Conservation (phyloP, 2,888 invertebrate species). For the Atethmia centrago region DNA sequence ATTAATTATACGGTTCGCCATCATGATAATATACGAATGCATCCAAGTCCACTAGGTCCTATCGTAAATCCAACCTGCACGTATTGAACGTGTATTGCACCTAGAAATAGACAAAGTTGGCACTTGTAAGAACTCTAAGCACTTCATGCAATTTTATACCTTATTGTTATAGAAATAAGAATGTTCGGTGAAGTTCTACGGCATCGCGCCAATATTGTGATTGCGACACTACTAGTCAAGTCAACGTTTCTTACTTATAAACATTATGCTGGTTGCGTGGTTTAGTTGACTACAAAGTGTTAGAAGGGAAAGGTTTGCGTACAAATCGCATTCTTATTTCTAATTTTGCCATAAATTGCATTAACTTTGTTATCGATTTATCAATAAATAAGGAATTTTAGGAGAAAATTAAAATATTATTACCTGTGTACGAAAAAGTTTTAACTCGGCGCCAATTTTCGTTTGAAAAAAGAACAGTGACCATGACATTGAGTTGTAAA, state of each 20-base stretch:
- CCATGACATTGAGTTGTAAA: conserved; percentile 65
- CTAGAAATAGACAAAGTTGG: conserved; percentile 75
- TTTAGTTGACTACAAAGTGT: conserved; percentile 85
- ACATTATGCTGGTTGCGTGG: conserved; percentile 85
- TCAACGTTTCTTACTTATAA: conserved; percentile 87
- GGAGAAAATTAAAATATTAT: neutral
- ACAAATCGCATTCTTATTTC: conserved; percentile 61
- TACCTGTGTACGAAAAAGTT: conserved; percentile 7
- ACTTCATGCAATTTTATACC: conserved; percentile 66
- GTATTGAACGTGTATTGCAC: conserved; percentile 78
- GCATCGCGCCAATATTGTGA: conserved; percentile 70
- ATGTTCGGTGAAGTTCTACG: conserved; percentile 49
- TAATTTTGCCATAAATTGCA: conserved; percentile 25
- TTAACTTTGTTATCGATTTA: conserved; percentile 23
- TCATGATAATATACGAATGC: conserved; percentile 59
- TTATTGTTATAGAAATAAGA: conserved; percentile 61
- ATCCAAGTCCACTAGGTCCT: conserved; percentile 56
- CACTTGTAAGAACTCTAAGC: conserved; percentile 67
- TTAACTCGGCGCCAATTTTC: conserved; percentile 26
- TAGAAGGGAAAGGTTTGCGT: conserved; percentile 85
- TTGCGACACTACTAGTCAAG: conserved; percentile 84
- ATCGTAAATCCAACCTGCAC: conserved; percentile 75
- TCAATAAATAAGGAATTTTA: conserved; percentile 6
- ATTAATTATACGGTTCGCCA: conserved; percentile 67
- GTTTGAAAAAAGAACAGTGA: conserved; percentile 56